These are phyloP conservation scores for Cephalotes varians DNA, from an alignment of 2,888 invertebrate species.

Conservation along the genomic window DNA sequence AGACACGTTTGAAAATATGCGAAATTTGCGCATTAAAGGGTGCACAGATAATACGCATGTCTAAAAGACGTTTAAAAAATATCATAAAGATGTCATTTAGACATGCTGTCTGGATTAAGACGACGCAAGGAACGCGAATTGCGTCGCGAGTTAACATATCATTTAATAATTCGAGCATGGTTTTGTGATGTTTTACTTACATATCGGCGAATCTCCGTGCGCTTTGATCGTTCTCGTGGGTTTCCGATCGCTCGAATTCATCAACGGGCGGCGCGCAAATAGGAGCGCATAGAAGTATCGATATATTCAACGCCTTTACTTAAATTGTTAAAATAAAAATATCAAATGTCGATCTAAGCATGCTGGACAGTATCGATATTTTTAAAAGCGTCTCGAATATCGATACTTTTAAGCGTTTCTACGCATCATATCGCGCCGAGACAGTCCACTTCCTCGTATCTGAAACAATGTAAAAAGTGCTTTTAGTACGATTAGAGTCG, in stretches of 20 bases:
- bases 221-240: slow-evolving; percentile 38
- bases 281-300: slow-evolving; percentile 14
- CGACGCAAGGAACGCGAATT: neutral
- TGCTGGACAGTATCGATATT: neutral
- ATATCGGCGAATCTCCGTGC: slow-evolving; percentile 52
- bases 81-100: no score
- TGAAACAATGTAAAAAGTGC: slow-evolving; percentile 46
- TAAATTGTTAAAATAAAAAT: slow-evolving; percentile 12
- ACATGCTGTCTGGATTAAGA: no score
- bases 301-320: slow-evolving; percentile 17
- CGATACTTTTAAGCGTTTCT: neutral
- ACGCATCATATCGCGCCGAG: slow-evolving; percentile 8
- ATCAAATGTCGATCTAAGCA: neutral
- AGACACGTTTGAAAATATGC: neutral
- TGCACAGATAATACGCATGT: no score
- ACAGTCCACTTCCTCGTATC: slow-evolving; percentile 18
- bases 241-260: slow-evolving; percentile 8
- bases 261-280: slow-evolving; percentile 1
- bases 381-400: neutral
- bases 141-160: slow-evolving; percentile 42
- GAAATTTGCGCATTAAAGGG: no score
- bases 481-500: slow-evolving; percentile 18
- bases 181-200: slow-evolving; percentile 48
- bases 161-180: slow-evolving; percentile 37
- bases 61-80: no score